Percentiles rank a stretch among this genome's conserved stretches.
These are phyloP conservation scores for Pithecia hirsuta DNA, from an alignment of 2,797 vertebrate genomes.

Conservation along the genomic window DNA sequence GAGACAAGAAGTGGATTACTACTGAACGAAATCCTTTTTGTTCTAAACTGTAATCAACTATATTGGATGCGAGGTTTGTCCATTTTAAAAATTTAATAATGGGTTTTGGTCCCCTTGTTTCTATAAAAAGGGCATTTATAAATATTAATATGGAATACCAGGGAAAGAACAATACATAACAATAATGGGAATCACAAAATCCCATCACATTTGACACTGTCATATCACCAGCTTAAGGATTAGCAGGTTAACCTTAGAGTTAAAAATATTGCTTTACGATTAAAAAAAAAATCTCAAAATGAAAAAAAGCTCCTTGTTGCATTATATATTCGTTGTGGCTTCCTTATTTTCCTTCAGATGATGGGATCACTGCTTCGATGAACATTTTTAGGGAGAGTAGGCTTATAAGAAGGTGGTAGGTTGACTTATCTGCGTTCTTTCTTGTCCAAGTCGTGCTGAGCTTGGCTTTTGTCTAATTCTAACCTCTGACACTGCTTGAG, in stretches of 20 bases:
- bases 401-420: conserved; percentile 84
- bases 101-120: conserved; percentile 81
- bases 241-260: conserved; percentile 88
- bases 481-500: conserved; percentile 83
- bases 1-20: conserved; percentile 80
- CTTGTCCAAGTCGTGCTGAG: conserved; percentile 76
- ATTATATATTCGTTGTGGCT: conserved; percentile 78
- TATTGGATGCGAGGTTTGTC: conserved; percentile 84
- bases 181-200: conserved; percentile 90
- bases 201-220: conserved; percentile 88
- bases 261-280: conserved; percentile 88
- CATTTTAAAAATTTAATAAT: conserved; percentile 85
- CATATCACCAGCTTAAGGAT: conserved; percentile 89
- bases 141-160: conserved; percentile 87
- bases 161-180: conserved; percentile 88
- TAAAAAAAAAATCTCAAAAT: conserved; percentile 81
- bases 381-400: conserved; percentile 70
- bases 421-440: conserved; percentile 78
- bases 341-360: conserved; percentile 78
- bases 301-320: conserved; percentile 64
- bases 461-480: conserved; percentile 82
- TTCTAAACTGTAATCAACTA: conserved; percentile 87
- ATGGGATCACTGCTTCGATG: conserved; percentile 76
- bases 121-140: conserved; percentile 88
- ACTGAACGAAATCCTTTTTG: conserved; percentile 82